These are phyloP conservation scores for Macrobrachium rosenbergii DNA, from an alignment of 1,140 invertebrate genomes.

Conservation along the genomic window DNA sequence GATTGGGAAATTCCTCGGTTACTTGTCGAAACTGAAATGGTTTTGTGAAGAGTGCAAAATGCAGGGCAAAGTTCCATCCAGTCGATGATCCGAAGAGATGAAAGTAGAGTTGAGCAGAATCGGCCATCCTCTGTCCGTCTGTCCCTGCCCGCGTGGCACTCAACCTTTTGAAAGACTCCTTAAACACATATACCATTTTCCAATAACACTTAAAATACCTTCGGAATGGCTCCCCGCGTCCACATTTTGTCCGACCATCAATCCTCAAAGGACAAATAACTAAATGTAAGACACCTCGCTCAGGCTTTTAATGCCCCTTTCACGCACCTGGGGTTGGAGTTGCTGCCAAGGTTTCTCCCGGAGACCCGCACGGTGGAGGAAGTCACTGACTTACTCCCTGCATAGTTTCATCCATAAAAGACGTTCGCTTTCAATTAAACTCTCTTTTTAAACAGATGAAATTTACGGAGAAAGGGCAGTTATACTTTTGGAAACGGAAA, in stretches of 20 bases:
- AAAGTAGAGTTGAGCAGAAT: too few relatives aligned
- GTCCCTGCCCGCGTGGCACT: background rate
- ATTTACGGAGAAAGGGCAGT: too few relatives aligned
- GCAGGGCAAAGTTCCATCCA: too few relatives aligned
- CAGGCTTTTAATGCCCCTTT: slow-evolving; percentile 25
- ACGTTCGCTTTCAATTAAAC: too few relatives aligned
- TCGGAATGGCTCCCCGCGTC: slow-evolving; percentile 8
- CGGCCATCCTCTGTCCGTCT: background rate
- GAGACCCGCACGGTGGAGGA: background rate
- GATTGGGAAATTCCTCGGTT: too few relatives aligned
- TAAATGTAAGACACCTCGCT: slow-evolving; percentile 14
- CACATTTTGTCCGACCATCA: background rate
- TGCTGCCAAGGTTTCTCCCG: slow-evolving; percentile 29
- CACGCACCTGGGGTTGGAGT: slow-evolving; percentile 27
- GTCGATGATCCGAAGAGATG: too few relatives aligned
- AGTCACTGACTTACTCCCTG: background rate
- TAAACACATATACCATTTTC: slow-evolving; percentile 9
- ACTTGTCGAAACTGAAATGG: too few relatives aligned
- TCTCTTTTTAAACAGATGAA: too few relatives aligned
- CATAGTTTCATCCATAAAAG: background rate
- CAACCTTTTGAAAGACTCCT: background rate
- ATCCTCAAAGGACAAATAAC: slow-evolving; percentile 46
- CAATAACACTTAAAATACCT: slow-evolving; percentile 13
- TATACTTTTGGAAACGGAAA: too few relatives aligned
- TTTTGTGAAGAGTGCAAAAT: too few relatives aligned